Evolutionary conservation across 1,140 invertebrate species (phyloP), one percentile per base, ranked within the genome.

Genomic region (Atta colombica): DNA sequence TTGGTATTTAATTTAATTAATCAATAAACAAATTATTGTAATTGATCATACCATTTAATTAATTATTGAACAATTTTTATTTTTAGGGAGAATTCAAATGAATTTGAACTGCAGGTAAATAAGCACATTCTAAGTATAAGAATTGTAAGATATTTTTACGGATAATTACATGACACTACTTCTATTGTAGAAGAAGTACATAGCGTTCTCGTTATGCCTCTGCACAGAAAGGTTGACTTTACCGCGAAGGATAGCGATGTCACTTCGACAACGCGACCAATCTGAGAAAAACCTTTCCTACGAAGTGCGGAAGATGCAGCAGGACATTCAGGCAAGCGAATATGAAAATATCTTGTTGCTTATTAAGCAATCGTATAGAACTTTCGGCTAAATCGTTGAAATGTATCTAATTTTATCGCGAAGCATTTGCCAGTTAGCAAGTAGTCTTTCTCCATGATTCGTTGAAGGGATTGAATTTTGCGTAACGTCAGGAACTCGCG

Each of bases 181-280:
- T 69, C 63, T 45, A 87, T 93, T 93, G 8, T 85, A 93, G 93
- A 93, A 92, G 81, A 95, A 93, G 85, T 95, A 92, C 71, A 91
- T 91, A n/a, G 92, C 93, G n/a, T 92, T 95, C 55, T 94, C 94
- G 1, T 88, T 95, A 53, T 92, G 94, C 61, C 89, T 95, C n/a
- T 78, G 91, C 5, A 92, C 92, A 3, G 95, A 95, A 61, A 92
- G 94, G 69, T 88, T 94, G 77, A 95, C 95, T 61, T 82, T 95
- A 14, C 90, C 91, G 16, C 92, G 89, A 60, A 89, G 95, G 61
- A 69, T 92, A 68, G 88, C 85, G 1, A 65, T 95, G 12, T 93
- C 94, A 6, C 81, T 92, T 68, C 94, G 94, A 28, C 93, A 95
- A 77, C 91, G 95, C 16, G 93, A 95, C 88, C 94, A 95, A 28